A percentile compares a stretch with the other conserved stretches of the same genome.
Conservation (phyloP, 2,797 vertebrate genomes). For the Clangula hyemalis region DNA sequence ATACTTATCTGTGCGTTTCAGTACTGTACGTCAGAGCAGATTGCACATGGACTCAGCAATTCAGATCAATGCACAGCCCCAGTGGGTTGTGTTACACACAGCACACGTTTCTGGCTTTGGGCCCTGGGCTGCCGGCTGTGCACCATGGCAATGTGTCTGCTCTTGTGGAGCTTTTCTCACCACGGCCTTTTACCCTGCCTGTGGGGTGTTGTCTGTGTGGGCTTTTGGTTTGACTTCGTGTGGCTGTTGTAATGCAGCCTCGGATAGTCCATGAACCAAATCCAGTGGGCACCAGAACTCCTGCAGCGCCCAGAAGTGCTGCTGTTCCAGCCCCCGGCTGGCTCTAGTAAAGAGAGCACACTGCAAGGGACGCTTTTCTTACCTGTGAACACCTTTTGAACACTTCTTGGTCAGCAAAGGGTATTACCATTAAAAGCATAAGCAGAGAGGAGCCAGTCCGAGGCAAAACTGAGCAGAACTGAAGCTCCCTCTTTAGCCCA, state of each 20-base stretch:
- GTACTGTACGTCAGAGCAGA: not conserved
- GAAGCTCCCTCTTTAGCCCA: no score
- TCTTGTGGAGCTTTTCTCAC: not conserved
- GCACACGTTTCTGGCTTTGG: rapidly evolving
- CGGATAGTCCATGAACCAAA: rapidly evolving
- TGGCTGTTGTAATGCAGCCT: not conserved
- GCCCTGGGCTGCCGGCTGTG: not conserved
- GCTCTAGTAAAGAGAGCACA: not conserved
- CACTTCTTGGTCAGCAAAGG: not conserved
- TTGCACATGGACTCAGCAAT: not conserved
- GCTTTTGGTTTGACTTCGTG: not conserved
- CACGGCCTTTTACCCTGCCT: not conserved
- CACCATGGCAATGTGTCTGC: not conserved
- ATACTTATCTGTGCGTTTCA: not conserved
- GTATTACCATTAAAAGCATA: not conserved
- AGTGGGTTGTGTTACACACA: not conserved
- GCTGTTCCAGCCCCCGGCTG: not conserved
- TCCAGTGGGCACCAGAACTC: not conserved
- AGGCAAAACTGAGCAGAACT: no score
- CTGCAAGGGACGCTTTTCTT: not conserved
- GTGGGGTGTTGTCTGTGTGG: rapidly evolving
- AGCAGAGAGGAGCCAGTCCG: no score
- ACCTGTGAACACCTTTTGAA: not conserved
- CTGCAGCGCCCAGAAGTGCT: not conserved
- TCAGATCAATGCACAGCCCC: not conserved